Percentiles rank a stretch among this genome's conserved stretches.
These are phyloP conservation scores for Dilophus febrilis DNA, from an alignment of 2,888 invertebrate genomes.

Conservation along the genomic window DNA sequence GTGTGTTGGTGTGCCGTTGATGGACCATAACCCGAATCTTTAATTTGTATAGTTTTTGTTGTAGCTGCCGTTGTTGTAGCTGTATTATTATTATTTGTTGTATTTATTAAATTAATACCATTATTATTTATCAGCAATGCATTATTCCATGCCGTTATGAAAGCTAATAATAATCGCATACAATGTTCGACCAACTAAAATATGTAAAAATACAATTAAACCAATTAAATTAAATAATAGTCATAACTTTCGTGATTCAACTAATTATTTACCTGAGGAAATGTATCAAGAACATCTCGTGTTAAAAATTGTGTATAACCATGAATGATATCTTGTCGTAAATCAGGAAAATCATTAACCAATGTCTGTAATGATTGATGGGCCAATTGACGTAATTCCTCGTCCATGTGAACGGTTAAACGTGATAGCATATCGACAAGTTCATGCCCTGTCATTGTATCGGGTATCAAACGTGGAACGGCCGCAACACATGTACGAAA, in stretches of 20 bases:
- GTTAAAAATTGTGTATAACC: constrained; percentile 91
- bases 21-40: constrained; percentile 5
- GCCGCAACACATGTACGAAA: constrained; percentile 98
- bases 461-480: constrained; percentile 91
- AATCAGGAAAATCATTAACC: constrained; percentile 90
- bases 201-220: not conserved
- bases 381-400: constrained; percentile 83
- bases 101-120: constrained; percentile 14
- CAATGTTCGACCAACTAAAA: constrained; percentile 70
- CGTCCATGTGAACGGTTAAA: constrained; percentile 95
- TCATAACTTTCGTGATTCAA: too few species aligned
- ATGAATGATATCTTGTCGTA: constrained; percentile 90
- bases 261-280: constrained; percentile 21
- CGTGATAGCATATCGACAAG: constrained; percentile 85
- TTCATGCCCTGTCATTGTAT: constrained; percentile 90
- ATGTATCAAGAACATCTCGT: constrained; percentile 54
- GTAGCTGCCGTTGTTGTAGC: constrained; percentile 11
- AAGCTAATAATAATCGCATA: constrained; percentile 76
- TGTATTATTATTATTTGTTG: constrained; percentile 14
- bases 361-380: constrained; percentile 92
- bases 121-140: constrained; percentile 35
- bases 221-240: not conserved
- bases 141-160: constrained; percentile 85
- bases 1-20: constrained; percentile 2
- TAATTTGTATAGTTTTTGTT: constrained; percentile 8